phyloP scores from a whole-genome alignment of 2,113 vertebrate species.

The Chloropsis cyanopogon region DNA sequence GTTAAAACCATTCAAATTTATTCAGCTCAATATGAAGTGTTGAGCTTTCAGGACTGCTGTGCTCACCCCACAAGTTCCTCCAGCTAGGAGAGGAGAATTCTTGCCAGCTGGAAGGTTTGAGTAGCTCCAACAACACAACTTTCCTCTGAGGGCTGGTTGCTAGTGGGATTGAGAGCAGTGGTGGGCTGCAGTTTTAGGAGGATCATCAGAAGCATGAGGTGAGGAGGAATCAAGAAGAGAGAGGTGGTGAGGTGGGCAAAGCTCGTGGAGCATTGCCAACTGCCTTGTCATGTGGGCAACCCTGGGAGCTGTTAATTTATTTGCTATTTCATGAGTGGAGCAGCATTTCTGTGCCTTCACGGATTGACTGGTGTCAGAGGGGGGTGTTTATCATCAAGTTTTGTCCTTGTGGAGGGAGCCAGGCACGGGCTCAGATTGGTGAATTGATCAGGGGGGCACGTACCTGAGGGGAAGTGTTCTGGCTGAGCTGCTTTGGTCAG shows the following conservation, averaged over 20 bases:
- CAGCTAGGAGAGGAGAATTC: background rate
- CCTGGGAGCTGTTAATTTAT: background rate
- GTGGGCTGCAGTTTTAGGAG: background rate
- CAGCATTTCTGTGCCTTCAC: background rate
- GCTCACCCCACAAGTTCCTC: fast-evolving
- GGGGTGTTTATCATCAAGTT: background rate
- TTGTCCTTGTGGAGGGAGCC: background rate
- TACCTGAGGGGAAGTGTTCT: background rate
- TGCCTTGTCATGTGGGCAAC: background rate
- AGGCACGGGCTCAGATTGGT: background rate
- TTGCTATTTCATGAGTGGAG: background rate
- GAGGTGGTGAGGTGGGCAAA: background rate
- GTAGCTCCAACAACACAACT: background rate
- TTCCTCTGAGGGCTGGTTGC: background rate
- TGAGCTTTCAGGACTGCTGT: background rate
- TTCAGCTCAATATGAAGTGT: background rate
- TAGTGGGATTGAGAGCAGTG: too few relatives aligned
- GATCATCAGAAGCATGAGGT: background rate
- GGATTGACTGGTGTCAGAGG: background rate
- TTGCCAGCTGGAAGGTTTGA: background rate
- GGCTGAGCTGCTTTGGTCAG: background rate
- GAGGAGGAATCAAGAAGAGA: background rate
- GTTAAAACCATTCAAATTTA: background rate
- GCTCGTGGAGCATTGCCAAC: background rate
- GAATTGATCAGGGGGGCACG: background rate